A percentile compares a stretch with the other conserved stretches of the same genome.
Conservation (phyloP, 2,797 vertebrate genomes). For the Enteromius fasciolatus region DNA sequence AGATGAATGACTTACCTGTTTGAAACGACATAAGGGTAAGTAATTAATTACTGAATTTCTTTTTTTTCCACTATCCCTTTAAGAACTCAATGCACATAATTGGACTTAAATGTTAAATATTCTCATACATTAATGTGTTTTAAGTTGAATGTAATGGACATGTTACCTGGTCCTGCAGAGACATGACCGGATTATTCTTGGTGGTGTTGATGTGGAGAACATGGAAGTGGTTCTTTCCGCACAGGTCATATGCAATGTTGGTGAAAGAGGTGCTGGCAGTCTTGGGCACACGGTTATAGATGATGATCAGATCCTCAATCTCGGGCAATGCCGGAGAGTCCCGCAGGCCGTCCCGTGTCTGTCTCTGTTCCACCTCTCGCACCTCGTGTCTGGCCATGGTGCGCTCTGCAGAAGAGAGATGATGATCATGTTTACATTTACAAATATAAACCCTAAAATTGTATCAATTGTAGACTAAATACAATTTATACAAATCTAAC, state of each 20-base stretch:
- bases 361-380: conserved; percentile 93
- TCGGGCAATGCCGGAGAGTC: conserved; percentile 73
- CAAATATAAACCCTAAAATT: too few species aligned
- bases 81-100: not conserved
- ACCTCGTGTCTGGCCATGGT: conserved; percentile 96
- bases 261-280: conserved; percentile 99
- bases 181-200: conserved; percentile 99
- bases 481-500: too few species aligned
- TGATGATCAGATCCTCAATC: conserved; percentile 89
- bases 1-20: too few species aligned
- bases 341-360: conserved; percentile 85
- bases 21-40: too few species aligned
- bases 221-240: conserved; percentile 93
- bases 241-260: conserved; percentile 98
- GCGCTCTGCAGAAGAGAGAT: conserved; percentile 79
- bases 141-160: not conserved
- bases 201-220: conserved; percentile 99
- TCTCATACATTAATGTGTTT: too few species aligned
- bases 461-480: too few species aligned
- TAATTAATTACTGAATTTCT: not conserved
- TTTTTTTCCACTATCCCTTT: not conserved
- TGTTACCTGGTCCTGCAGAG: conserved; percentile 96
- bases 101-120: not conserved
- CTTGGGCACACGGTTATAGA: conserved; percentile 98
- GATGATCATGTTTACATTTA: not conserved